Evolutionary conservation across 2,113 vertebrate genomes (phyloP).

Genomic region (Neofelis nebulosa): DNA sequence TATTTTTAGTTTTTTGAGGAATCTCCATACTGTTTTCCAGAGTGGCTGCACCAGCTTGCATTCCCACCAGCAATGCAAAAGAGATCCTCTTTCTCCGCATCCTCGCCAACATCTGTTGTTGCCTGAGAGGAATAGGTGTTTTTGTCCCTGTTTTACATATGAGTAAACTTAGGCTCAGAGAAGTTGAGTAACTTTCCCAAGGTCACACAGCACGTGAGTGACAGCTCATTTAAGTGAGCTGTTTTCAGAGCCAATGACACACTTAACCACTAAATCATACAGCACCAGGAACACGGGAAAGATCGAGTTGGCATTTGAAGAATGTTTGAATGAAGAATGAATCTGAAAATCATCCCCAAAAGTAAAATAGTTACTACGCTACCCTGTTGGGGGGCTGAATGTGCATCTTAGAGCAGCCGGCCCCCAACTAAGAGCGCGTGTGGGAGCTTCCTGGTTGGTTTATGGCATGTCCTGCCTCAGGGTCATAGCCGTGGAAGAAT

Average conservation of each 20-base stretch:
- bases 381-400: background rate
- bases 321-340: background rate
- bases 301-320: background rate
- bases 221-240: background rate
- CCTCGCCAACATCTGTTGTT: too few species aligned
- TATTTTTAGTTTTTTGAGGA: too few species aligned
- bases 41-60: too few species aligned
- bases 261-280: background rate
- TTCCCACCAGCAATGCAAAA: too few species aligned
- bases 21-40: too few species aligned
- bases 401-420: background rate
- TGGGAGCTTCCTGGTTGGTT: background rate
- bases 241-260: background rate
- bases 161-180: background rate
- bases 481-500: background rate
- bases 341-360: background rate
- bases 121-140: background rate
- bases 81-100: too few species aligned
- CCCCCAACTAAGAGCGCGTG: background rate
- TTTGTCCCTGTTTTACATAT: background rate
- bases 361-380: background rate
- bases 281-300: accelerated
- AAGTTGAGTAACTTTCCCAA: background rate
- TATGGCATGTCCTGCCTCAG: background rate
- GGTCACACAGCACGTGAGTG: background rate